Evolutionary conservation across 2,113 vertebrate genomes (phyloP).

Genomic region (Polypterus bichir): DNA sequence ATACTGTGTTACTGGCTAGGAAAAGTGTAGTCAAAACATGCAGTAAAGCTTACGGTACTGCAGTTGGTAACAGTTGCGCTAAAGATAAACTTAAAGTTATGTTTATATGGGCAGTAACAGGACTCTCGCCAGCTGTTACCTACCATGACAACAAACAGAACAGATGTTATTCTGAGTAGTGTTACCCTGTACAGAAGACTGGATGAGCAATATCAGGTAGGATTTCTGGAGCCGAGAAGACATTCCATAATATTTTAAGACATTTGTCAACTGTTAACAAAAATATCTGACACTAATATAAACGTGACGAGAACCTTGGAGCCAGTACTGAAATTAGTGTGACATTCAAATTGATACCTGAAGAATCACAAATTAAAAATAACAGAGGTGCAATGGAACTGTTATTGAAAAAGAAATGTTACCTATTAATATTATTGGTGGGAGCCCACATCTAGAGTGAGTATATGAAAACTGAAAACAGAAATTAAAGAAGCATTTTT

Average conservation of each 20-base stretch:
- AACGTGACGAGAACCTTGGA: not conserved
- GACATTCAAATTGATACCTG: not conserved
- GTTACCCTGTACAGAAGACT: constrained; percentile 1
- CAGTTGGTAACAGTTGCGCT: not conserved
- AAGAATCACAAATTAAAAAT: not conserved
- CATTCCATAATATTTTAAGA: not conserved
- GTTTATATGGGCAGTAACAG: constrained; percentile 6
- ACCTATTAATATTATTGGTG: no score
- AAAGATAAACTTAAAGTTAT: not conserved
- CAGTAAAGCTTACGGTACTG: not conserved
- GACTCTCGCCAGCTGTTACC: constrained; percentile 8
- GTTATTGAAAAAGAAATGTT: no score
- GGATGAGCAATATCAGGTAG: not conserved
- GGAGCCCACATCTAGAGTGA: no score
- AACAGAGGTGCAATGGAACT: not conserved
- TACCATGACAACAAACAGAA: not conserved
- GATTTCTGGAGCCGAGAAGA: not conserved
- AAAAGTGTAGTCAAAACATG: not conserved
- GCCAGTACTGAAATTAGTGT: not conserved
- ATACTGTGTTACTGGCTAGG: not conserved
- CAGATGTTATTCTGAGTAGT: constrained; percentile 9
- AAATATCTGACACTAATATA: not conserved
- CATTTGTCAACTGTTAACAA: not conserved
- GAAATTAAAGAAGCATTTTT: no score
- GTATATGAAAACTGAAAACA: no score